Evolutionary conservation across 2,797 vertebrate genomes (phyloP), one percentile per base, ranked within the genome.

Genomic region (Thripadectes ignobilis): DNA sequence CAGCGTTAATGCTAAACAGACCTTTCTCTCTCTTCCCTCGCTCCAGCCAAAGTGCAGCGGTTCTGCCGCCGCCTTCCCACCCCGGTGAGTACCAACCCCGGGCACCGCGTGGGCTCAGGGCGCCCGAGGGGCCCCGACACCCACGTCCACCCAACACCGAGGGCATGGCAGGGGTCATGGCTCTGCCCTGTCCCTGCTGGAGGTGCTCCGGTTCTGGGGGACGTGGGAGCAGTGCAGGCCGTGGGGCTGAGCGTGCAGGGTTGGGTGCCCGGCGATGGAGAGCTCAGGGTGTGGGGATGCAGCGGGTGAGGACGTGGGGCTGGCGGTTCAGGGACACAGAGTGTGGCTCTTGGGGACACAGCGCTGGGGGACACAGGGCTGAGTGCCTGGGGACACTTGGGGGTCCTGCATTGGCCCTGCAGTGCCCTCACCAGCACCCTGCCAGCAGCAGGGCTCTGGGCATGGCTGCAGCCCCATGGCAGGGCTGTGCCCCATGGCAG

Each of bases 1-100:
- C 94, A 68, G 97, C 97, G 74, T 91, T 98, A 98, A 98, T 97
- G 97, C 96, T 97, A 95, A 98, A 97, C 98, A 98, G 98, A 98
- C 96, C 95, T 96, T 91, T 84, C 96, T 95, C n/a, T 59, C 83
- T 68, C 78, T 85, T 69, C 67, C 78, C 85, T 80, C 48, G 22
- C 88, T 77, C 61, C 92, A 80, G 87, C 88, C 91, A 11, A 79
- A 84, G 92, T 38, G 92, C 89, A 69, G 90, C 39, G 22, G 72
- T n/a, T 76, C 79, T 7, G 69, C 77, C 61, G 69, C 78, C 68
- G 34, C 73, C 14, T 27, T 72, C n/a, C 55, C 43, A 2, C 5
- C 62, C n/a, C 38, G 63, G 93, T 95, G 92, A 97, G 96, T 95
- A 85, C 59, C 57, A 0, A 27, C 39, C 29, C 30, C 63, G 15